Evolutionary conservation across 2,797 vertebrate genomes (phyloP).

Genomic region (Staurois parvus): DNA sequence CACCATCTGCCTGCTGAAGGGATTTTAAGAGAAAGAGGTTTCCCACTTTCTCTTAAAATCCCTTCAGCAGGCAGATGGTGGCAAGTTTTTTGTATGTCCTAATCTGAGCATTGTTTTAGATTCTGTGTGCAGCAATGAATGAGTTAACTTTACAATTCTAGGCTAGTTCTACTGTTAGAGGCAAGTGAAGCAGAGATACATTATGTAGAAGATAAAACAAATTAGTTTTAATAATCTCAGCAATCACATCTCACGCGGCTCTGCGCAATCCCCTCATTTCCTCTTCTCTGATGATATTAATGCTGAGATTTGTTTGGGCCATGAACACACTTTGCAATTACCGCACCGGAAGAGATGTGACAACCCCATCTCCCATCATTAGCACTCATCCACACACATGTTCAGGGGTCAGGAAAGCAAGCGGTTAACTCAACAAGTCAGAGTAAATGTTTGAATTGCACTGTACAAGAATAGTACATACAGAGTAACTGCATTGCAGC

Average conservation of each 20-base stretch:
- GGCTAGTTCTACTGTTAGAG: not conserved
- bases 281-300: constrained; percentile 39
- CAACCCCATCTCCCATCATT: constrained; percentile 38
- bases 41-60: no score
- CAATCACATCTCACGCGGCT: constrained; percentile 28
- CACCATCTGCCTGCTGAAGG: no score
- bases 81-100: no score
- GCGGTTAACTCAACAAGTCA: not conserved
- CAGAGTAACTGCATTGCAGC: no score
- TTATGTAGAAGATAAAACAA: constrained; percentile 49
- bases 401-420: not conserved
- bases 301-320: constrained; percentile 44
- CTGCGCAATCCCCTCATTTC: constrained; percentile 20
- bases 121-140: not conserved
- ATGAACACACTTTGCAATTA: constrained; percentile 48
- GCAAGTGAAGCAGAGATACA: constrained; percentile 37
- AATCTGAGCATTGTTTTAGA: no score
- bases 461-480: no score
- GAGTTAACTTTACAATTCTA: not conserved
- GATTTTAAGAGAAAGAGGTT: no score
- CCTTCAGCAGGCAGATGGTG: no score
- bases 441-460: no score
- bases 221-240: constrained; percentile 49
- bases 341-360: constrained; percentile 6
- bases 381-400: constrained; percentile 31